Base-by-base conservation (phyloP, 1,140 invertebrate species). In the Heliconius melpomene region DNA sequence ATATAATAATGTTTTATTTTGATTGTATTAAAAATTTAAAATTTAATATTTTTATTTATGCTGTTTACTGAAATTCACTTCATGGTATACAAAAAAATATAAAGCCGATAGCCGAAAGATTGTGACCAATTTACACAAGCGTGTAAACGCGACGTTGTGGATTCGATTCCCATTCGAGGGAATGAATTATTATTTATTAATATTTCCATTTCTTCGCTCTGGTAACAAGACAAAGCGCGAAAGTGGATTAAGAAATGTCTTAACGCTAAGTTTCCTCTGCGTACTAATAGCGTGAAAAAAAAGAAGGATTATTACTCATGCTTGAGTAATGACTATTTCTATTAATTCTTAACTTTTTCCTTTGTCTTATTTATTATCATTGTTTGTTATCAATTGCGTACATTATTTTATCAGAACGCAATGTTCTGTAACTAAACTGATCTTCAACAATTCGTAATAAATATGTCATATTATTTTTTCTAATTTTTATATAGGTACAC, bases 291-390 rank as follows among this genome's bases (percentile, higher is more conserved):
- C 1, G 16, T 54, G 52, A 54, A 3, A 57, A 11, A 23, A 29
- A 66, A 16, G 60, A 26, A 11, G 60, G 9, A 66, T 23, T 29
- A 29, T 66, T 66, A 29, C 60, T 66, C 9, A 66, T 16, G 13
- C 5, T 13, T 29, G 60, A 60, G 20, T 60, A 60, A 60, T 60
- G 9, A n/a, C 6, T 16, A 1, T 46, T 16, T 46, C 54, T 29
- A 66, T 13, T 29, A 11, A 66, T 66, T 66, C 3, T 66, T 8
- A 66, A 66, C 60, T 66, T 66, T 66, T 66, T 66, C 60, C 23
- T 66, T 66, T 66, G 60, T 66, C 57, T n/a, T n/a, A 60, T 66
- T 29, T 29, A 16, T 66, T 66, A 66, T 66, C 60, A 26, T 29
- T 66, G 60, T 16, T 66, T 29, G 11, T 66, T 66, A 66, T 66